Evolutionary conservation across 2,113 vertebrate genomes (phyloP), one percentile per base, ranked within the genome.

Genomic region (Lamprologus speciosus): DNA sequence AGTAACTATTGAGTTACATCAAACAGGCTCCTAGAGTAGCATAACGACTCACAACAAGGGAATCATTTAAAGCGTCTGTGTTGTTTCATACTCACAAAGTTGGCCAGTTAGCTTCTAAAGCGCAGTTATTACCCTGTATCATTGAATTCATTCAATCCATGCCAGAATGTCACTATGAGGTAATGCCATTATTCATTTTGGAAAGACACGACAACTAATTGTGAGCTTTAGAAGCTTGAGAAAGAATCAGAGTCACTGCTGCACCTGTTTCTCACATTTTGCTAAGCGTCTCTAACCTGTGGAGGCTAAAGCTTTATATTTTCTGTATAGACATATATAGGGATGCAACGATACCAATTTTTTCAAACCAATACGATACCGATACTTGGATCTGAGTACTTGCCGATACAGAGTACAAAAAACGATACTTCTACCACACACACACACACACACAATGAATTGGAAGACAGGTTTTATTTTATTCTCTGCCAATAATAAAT

Each of bases 81-180:
- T 31, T 51, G 23, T 31, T 78, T 78, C 5, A 31, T 50, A 5
- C 4, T 50, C 16, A 31, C 70, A 78, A 78, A 19, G 42, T 50
- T 78, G 70, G 42, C 6, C 10, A 31, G 42, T 4, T 78, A 78
- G 45, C 26, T 50, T 51, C 45, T 50, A 8, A 78, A 78, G 26
- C 7, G 0, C 7, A 78, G 4, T 78, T 78, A 78, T 33, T 51
- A 31, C 7, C 0, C 14, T n/a, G 16, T 12, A 50, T 78, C 0
- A 31, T 1, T 47, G 9, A 50, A 47, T 75, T 78, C 9, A 50
- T 78, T 50, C 26, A 50, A 50, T 75, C 42, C 14, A 47, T 4
- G 42, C 23, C 70, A 50, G 10, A 47, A 28, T 75, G 42, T 1
- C 7, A 47, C 23, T 17, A 47, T 31, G 26, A 50, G 42, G 26